Percentiles rank a stretch among this genome's conserved stretches.
These are phyloP conservation scores for Himalopsyche japonica DNA, from an alignment of 2,888 invertebrate species.

Conservation along the genomic window DNA sequence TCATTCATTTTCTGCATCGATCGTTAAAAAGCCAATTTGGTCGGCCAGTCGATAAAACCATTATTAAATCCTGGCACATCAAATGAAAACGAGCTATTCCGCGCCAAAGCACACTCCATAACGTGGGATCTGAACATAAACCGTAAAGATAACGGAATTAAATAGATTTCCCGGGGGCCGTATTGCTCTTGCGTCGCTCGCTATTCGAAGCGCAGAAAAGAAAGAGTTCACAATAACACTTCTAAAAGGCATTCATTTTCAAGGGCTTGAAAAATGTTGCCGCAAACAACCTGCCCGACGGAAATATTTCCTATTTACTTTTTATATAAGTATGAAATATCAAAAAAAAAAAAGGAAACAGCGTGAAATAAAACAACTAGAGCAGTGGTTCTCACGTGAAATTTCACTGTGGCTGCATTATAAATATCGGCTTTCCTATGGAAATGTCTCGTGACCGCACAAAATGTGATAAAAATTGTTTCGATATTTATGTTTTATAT, in stretches of 20 bases:
- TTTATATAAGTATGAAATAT: no score
- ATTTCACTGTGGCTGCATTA: no score
- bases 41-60: neutral
- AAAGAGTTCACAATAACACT: neutral
- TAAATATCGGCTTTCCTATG: no score
- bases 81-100: neutral
- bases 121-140: neutral
- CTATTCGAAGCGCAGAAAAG: neutral
- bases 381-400: no score
- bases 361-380: no score
- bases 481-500: no score
- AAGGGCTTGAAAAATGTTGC: neutral
- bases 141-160: neutral
- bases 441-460: no score
- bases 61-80: constrained; percentile 10
- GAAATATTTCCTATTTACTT: no score
- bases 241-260: neutral
- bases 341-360: no score
- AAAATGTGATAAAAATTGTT: no score
- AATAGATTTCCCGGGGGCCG: constrained; percentile 3
- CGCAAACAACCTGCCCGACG: neutral
- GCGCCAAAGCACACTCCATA: neutral
- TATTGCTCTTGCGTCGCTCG: neutral
- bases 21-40: neutral
- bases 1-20: neutral